A percentile compares a stretch with the other conserved stretches of the same genome.
phyloP scores from a whole-genome alignment of 2,888 invertebrate genomes.

The Morpho helenor region DNA sequence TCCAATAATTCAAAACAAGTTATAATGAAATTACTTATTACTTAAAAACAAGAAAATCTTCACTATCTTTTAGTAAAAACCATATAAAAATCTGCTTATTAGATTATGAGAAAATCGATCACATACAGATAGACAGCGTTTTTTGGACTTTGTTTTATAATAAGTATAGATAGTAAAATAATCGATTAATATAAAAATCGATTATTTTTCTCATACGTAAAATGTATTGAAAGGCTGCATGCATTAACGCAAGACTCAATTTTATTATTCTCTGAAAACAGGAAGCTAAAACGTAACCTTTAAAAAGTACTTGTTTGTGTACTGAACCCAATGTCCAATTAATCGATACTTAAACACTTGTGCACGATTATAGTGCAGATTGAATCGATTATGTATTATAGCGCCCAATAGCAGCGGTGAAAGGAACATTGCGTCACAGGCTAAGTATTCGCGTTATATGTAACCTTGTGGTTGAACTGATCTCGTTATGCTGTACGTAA shows the following conservation, averaged over 20 bases:
- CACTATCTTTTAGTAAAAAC: no score
- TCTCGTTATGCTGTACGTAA: slow-evolving; percentile 12
- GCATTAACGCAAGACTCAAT: not conserved
- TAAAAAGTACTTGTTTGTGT: slow-evolving; percentile 1
- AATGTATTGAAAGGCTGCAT: no score
- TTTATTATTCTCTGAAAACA: not conserved
- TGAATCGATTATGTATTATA: slow-evolving; percentile 17
- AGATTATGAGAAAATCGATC: no score
- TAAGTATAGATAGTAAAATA: no score
- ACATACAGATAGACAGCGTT: no score
- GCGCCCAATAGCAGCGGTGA: slow-evolving; percentile 58
- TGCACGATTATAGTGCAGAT: slow-evolving; percentile 16
- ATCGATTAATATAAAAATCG: no score
- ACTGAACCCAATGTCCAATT: not conserved
- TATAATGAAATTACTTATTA: no score
- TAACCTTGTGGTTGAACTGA: slow-evolving; percentile 13
- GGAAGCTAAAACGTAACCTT: not conserved
- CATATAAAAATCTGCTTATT: no score
- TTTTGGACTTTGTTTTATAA: no score
- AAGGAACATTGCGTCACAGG: slow-evolving; percentile 68
- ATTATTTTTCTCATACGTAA: no score
- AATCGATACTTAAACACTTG: slow-evolving; percentile 11
- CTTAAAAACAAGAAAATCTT: no score
- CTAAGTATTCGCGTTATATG: slow-evolving; percentile 12
- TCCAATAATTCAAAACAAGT: no score